These are phyloP conservation scores for Halcyon leucocephala DNA, from an alignment of 2,797 vertebrate genomes.

Conservation along the genomic window DNA sequence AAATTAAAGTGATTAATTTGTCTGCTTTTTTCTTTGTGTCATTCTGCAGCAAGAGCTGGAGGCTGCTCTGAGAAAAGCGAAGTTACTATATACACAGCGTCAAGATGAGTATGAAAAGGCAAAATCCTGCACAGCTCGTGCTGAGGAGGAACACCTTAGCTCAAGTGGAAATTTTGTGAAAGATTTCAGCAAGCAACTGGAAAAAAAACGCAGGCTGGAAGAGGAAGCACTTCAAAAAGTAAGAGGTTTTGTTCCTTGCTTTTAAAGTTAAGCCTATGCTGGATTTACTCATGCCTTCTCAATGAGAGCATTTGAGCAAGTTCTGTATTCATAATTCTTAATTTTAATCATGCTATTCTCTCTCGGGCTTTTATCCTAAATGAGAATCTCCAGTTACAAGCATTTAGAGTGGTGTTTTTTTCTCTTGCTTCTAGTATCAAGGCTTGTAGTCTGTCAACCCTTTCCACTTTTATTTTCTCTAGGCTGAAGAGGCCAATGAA, in stretches of 20 bases:
- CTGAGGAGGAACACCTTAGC: conserved; percentile 89
- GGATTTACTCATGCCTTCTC: background rate
- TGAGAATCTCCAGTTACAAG: background rate
- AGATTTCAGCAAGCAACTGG: conserved; percentile 86
- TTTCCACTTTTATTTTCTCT: conserved; percentile 33
- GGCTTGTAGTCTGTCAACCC: background rate
- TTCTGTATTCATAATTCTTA: background rate
- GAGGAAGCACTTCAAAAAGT: conserved; percentile 97
- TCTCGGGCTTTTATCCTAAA: background rate
- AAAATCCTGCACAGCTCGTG: conserved; percentile 88
- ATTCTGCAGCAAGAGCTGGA: conserved; percentile 90
- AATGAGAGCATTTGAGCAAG: background rate
- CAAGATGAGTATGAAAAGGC: conserved; percentile 96
- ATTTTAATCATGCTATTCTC: background rate
- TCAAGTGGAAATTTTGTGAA: conserved; percentile 79
- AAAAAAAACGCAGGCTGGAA: conserved; percentile 91
- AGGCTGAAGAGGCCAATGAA: conserved; percentile 94
- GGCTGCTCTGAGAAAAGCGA: conserved; percentile 89
- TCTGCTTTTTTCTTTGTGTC: background rate
- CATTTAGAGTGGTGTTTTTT: background rate
- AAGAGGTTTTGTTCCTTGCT: background rate
- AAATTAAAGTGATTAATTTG: background rate
- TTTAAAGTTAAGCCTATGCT: background rate
- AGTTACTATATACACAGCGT: conserved; percentile 88
- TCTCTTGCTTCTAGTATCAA: background rate